Percentiles rank a stretch among this genome's conserved stretches.
Evolutionary conservation across 2,113 vertebrate genomes (phyloP).

Genomic region (Corydoras sp.): DNA sequence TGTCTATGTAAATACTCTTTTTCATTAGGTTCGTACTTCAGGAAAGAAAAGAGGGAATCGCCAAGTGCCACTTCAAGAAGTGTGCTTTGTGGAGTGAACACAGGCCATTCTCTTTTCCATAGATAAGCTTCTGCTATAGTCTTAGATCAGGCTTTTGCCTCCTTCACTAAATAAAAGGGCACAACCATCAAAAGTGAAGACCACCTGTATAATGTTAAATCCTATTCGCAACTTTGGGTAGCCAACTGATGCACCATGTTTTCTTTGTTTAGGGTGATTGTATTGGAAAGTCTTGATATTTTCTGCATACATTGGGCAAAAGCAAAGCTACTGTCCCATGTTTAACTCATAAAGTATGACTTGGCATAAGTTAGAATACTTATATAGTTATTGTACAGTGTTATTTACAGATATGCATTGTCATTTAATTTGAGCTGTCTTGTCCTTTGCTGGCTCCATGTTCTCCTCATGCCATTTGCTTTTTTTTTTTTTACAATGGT

Average conservation of each 20-base stretch:
- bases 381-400: too few species aligned
- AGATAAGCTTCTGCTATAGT: slow-evolving; percentile 5
- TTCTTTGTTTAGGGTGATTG: slow-evolving; percentile 27
- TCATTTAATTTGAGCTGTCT: too few species aligned
- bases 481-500: slow-evolving; percentile 76
- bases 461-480: slow-evolving; percentile 16
- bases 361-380: too few species aligned
- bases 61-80: slow-evolving; percentile 58
- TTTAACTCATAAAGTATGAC: too few species aligned
- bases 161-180: slow-evolving; percentile 19
- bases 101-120: slow-evolving; percentile 37
- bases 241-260: slow-evolving; percentile 24
- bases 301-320: slow-evolving; percentile 57
- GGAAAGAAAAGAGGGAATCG: slow-evolving; percentile 47
- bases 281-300: slow-evolving; percentile 58
- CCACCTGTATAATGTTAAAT: slow-evolving; percentile 53
- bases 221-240: slow-evolving; percentile 43
- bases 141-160: slow-evolving; percentile 32
- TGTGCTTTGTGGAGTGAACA: slow-evolving; percentile 53
- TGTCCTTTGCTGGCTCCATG: neutral
- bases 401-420: too few species aligned
- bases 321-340: slow-evolving; percentile 58
- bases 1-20: slow-evolving; percentile 57
- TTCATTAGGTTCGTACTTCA: slow-evolving; percentile 60
- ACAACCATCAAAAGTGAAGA: slow-evolving; percentile 50